phyloP scores from a whole-genome alignment of 2,797 vertebrate genomes.

The Gymnopithys bicolor region DNA sequence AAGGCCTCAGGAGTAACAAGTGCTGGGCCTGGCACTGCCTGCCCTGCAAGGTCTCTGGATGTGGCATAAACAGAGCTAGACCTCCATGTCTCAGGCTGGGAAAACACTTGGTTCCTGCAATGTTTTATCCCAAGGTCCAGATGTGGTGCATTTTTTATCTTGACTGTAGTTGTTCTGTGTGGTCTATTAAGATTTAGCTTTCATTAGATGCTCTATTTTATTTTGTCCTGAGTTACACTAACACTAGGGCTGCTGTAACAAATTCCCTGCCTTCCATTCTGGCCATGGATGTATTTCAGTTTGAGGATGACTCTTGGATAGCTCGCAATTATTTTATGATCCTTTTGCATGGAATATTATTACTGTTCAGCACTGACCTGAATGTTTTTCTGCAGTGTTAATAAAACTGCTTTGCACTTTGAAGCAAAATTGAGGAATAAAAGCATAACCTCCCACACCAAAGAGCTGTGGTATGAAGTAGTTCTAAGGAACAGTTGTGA shows the following conservation, averaged over 20 bases:
- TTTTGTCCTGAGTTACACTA: not conserved
- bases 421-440: not conserved
- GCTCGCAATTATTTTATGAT: not conserved
- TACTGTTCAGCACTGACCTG: not conserved
- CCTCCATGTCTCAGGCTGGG: not conserved
- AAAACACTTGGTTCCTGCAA: not conserved
- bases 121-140: not conserved
- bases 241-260: not conserved
- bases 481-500: not conserved
- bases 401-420: not conserved
- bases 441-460: not conserved
- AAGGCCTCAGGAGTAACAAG: not conserved
- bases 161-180: not conserved
- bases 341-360: not conserved
- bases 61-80: rapidly evolving
- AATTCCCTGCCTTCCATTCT: not conserved
- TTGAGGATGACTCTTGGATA: not conserved
- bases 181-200: not conserved
- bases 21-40: not conserved
- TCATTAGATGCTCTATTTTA: not conserved
- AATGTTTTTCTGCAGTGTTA: not conserved
- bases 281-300: not conserved
- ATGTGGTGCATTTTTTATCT: not conserved
- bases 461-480: not conserved
- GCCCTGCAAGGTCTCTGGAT: not conserved